A percentile compares a stretch with the other conserved stretches of the same genome.
These are phyloP conservation scores for Cichladusa arquata DNA, from an alignment of 2,113 vertebrate genomes.

Conservation along the genomic window DNA sequence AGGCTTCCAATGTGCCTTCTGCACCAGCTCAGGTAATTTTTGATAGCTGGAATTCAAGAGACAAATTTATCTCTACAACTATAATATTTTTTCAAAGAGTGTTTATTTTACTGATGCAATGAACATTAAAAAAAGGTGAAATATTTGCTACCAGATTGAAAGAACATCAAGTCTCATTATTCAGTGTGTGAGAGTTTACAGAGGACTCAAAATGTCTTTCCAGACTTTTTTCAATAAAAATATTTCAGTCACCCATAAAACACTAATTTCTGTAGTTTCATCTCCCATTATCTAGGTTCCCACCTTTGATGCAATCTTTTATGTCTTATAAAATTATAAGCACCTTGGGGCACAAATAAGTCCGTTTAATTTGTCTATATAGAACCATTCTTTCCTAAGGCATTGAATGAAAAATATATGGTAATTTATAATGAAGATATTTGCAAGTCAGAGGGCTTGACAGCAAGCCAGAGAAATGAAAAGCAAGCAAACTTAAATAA, in stretches of 20 bases:
- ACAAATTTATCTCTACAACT: neutral
- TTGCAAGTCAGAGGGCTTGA: neutral
- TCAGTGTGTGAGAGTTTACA: neutral
- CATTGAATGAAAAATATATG: neutral
- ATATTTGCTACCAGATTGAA: neutral
- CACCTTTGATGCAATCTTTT: neutral
- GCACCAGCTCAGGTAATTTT: neutral
- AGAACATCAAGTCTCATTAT: neutral
- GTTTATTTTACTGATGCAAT: neutral
- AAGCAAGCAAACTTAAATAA: neutral
- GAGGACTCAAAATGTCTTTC: neutral
- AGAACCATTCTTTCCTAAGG: neutral
- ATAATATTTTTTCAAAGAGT: neutral
- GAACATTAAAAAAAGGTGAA: neutral
- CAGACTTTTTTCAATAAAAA: neutral
- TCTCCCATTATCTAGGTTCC: neutral
- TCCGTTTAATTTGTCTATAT: constrained; percentile 5
- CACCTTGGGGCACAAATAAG: neutral
- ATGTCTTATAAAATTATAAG: constrained; percentile 5
- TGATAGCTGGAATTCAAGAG: neutral
- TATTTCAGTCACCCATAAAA: neutral
- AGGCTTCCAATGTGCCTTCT: neutral
- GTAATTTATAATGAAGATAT: neutral
- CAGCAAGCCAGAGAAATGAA: neutral
- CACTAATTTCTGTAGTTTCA: neutral